Percentiles rank a stretch among this genome's conserved stretches.
phyloP scores from a whole-genome alignment of 2,888 invertebrate genomes.

The Sericinus montela region DNA sequence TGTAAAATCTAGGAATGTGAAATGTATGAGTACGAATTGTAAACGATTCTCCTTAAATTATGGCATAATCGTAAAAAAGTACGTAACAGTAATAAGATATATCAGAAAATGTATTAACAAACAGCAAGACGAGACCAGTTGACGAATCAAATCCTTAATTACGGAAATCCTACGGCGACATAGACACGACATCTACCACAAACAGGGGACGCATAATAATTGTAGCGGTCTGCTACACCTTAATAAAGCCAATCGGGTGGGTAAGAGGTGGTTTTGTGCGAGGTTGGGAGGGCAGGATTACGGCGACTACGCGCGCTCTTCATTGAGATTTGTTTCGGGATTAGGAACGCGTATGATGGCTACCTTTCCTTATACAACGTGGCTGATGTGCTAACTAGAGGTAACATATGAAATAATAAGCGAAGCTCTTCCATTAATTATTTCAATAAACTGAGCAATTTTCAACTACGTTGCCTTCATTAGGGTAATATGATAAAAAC shows the following conservation, averaged over 20 bases:
- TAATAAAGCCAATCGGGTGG: conserved; percentile 76
- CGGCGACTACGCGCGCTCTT: conserved; percentile 66
- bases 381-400: conserved; percentile 46
- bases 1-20: no score
- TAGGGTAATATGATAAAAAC: conserved; percentile 54
- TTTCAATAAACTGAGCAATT: conserved; percentile 24
- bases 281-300: conserved; percentile 56
- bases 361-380: conserved; percentile 37
- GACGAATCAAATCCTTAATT: conserved; percentile 73
- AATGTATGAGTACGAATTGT: no score
- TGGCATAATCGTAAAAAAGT: neutral
- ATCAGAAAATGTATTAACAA: neutral
- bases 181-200: conserved; percentile 72
- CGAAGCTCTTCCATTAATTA: conserved; percentile 34
- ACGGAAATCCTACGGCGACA: conserved; percentile 69
- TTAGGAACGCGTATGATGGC: conserved; percentile 70
- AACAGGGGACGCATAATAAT: conserved; percentile 79
- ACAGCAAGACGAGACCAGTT: conserved; percentile 27
- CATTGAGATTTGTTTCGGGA: conserved; percentile 79
- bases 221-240: conserved; percentile 78
- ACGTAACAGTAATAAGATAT: neutral
- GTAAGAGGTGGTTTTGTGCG: conserved; percentile 37
- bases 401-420: conserved; percentile 43
- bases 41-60: no score
- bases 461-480: conserved; percentile 31